Conservation (phyloP, 2,888 invertebrate genomes). For the Sphaerophoria rueppellii region DNA sequence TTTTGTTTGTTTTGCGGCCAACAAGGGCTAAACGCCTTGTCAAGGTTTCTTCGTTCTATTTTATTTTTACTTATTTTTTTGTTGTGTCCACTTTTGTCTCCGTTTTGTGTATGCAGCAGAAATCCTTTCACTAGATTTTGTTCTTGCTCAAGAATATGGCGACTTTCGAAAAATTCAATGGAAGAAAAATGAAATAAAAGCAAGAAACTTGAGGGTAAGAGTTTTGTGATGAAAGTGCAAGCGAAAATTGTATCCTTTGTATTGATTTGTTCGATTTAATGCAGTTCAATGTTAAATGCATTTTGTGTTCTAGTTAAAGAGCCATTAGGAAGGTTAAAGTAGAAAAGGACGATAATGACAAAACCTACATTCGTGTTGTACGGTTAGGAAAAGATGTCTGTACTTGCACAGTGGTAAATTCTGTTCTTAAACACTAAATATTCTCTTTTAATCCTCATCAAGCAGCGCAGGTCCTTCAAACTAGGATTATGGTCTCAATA, state of each 20-base stretch:
- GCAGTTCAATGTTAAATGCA: neutral
- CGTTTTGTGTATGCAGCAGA: conserved; percentile 33
- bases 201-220: neutral
- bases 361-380: too few species aligned
- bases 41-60: conserved; percentile 60
- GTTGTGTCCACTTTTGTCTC: conserved; percentile 17
- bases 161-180: neutral
- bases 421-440: too few species aligned
- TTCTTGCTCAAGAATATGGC: neutral
- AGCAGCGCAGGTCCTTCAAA: too few species aligned
- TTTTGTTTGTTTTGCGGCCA: conserved; percentile 3
- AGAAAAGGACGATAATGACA: too few species aligned
- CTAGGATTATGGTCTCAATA: too few species aligned
- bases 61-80: neutral
- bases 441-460: too few species aligned
- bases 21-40: conserved; percentile 42
- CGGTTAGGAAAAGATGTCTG: too few species aligned
- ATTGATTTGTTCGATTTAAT: conserved; percentile 29
- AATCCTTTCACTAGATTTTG: conserved; percentile 51
- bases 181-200: neutral
- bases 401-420: too few species aligned
- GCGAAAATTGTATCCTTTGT: conserved; percentile 6
- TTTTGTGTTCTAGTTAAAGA: neutral
- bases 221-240: conserved; percentile 40
- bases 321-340: too few species aligned